phyloP scores from a whole-genome alignment of 2,797 vertebrate genomes.

The Ataeniobius toweri region DNA sequence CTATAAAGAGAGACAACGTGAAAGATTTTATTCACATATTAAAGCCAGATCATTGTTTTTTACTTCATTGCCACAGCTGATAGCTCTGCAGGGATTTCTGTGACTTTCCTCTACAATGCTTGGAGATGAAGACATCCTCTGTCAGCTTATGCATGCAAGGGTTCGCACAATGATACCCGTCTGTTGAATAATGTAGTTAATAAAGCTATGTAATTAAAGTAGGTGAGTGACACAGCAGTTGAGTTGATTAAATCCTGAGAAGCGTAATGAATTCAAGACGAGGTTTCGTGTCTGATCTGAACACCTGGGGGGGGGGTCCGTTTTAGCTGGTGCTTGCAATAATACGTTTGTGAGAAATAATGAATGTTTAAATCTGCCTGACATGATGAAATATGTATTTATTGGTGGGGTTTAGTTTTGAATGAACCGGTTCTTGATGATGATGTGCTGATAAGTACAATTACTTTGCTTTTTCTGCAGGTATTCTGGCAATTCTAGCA shows the following conservation, averaged over 20 bases:
- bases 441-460: constrained; percentile 6
- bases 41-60: neutral
- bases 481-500: constrained; percentile 92
- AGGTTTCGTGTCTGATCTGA: constrained; percentile 22
- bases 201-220: constrained; percentile 56
- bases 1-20: neutral
- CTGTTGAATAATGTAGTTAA: constrained; percentile 61
- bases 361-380: neutral
- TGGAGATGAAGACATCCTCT: constrained; percentile 5
- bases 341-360: constrained; percentile 16
- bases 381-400: constrained; percentile 10
- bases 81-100: constrained; percentile 1
- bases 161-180: constrained; percentile 13
- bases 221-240: constrained; percentile 47
- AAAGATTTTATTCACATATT: neutral
- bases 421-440: neutral
- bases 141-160: constrained; percentile 7
- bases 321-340: constrained; percentile 18
- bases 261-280: constrained; percentile 51
- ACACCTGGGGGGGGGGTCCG: constrained; percentile 18
- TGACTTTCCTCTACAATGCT: constrained; percentile 9
- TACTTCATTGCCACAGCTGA: neutral
- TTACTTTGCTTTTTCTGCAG: constrained; percentile 67
- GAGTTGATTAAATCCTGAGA: constrained; percentile 59
- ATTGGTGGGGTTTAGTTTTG: neutral